phyloP scores from a whole-genome alignment of 2,888 invertebrate species.

The Cosmia pyralina region DNA sequence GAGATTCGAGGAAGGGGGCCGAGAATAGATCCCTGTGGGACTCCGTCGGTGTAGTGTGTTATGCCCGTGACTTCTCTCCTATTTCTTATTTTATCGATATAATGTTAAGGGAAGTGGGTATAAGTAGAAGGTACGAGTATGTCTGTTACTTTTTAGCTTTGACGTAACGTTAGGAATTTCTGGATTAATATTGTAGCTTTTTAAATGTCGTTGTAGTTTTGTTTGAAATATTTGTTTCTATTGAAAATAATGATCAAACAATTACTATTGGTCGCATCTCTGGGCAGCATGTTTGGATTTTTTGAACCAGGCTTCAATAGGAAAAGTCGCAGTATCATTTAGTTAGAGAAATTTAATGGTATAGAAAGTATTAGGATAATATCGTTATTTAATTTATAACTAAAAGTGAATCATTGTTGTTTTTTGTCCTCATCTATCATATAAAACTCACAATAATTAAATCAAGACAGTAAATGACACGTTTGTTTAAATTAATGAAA shows the following conservation, averaged over 20 bases:
- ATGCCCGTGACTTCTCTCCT: conserved; percentile 74
- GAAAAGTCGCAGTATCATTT: too few species aligned
- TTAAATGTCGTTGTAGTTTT: background rate
- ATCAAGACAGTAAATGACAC: conserved; percentile 7
- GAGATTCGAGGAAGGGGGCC: conserved; percentile 82
- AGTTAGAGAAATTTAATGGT: background rate
- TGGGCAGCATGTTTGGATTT: too few species aligned
- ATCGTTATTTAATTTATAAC: background rate
- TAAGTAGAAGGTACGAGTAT: conserved; percentile 22
- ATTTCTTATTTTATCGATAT: conserved; percentile 73
- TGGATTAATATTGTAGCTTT: conserved; percentile 11
- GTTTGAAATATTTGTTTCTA: background rate
- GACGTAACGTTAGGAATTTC: conserved; percentile 24
- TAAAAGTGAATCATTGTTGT: background rate
- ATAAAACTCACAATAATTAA: background rate
- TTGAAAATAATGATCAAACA: too few species aligned
- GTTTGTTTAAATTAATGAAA: background rate
- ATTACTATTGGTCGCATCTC: too few species aligned
- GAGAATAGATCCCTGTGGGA: conserved; percentile 89
- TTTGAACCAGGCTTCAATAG: too few species aligned
- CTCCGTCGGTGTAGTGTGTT: conserved; percentile 79
- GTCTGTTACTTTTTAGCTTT: conserved; percentile 14
- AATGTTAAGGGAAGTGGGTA: conserved; percentile 51
- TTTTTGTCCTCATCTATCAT: background rate
- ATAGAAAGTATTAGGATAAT: background rate